A percentile compares a stretch with the other conserved stretches of the same genome.
Conservation (phyloP, 2,113 vertebrate genomes). For the Eptatretus burgeri region DNA sequence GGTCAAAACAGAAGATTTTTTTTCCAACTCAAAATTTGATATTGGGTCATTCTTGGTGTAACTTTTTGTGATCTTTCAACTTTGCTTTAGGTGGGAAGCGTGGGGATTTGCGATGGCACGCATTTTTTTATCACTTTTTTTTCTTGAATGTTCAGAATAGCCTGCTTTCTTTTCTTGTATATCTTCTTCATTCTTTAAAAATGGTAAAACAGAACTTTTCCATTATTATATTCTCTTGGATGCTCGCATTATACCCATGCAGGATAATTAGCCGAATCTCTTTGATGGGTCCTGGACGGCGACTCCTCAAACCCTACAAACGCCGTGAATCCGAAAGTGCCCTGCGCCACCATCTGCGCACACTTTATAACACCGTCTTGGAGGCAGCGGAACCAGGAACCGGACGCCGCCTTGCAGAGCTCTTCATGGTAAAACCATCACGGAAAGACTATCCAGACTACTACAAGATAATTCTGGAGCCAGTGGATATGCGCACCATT, state of each 20-base stretch:
- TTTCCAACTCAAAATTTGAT: not conserved
- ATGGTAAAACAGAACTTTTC: slow-evolving; percentile 6
- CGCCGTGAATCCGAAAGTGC: slow-evolving; percentile 1
- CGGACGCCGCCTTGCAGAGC: slow-evolving; percentile 56
- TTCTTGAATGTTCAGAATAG: slow-evolving; percentile 7
- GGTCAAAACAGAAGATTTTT: not conserved
- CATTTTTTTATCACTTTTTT: slow-evolving; percentile 7
- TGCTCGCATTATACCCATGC: not conserved
- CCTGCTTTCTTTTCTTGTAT: not conserved
- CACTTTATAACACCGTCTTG: slow-evolving; percentile 43
- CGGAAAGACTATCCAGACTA: slow-evolving; percentile 98
- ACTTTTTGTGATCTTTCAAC: too few relatives aligned
- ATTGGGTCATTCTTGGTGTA: too few relatives aligned
- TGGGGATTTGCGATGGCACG: not conserved
- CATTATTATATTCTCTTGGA: not conserved
- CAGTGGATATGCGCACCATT: slow-evolving; percentile 80
- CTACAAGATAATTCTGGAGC: slow-evolving; percentile 92
- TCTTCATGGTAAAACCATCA: slow-evolving; percentile 92
- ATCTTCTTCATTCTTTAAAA: slow-evolving; percentile 8
- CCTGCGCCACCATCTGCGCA: slow-evolving; percentile 54
- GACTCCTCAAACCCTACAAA: not conserved
- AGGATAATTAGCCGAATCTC: slow-evolving; percentile 5
- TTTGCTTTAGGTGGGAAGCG: too few relatives aligned
- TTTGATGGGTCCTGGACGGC: not conserved
- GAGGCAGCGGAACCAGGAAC: slow-evolving; percentile 50